Evolutionary conservation across 2,113 vertebrate genomes (phyloP).

Genomic region (Seriola aureovittata): DNA sequence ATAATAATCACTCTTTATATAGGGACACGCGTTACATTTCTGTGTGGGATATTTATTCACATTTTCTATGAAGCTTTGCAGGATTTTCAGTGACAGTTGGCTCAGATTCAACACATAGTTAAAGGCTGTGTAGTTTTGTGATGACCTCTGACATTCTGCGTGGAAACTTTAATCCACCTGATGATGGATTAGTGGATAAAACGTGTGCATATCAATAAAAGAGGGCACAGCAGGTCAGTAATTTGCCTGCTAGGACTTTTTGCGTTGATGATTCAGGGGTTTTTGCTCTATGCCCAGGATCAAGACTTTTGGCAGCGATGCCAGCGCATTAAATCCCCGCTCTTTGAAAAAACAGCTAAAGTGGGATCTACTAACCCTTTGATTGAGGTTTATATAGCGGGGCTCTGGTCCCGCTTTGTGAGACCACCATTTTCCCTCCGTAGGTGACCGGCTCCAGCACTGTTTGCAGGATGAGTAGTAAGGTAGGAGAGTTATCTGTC

Average conservation of each 20-base stretch:
- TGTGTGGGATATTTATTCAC: no score
- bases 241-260: conserved; percentile 78
- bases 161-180: conserved; percentile 58
- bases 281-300: conserved; percentile 76
- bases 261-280: conserved; percentile 82
- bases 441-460: conserved; percentile 54
- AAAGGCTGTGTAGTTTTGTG: conserved; percentile 45
- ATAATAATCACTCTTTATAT: no score
- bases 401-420: conserved; percentile 40
- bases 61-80: no score
- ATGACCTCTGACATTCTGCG: conserved; percentile 62
- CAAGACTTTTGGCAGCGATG: conserved; percentile 74
- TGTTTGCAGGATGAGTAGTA: conserved; percentile 76
- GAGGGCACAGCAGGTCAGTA: conserved; percentile 65
- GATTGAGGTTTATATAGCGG: conserved; percentile 81
- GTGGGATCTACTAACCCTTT: conserved; percentile 70
- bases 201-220: conserved; percentile 69
- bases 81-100: no score
- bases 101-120: conserved; percentile 1
- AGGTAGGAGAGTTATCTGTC: conserved; percentile 66
- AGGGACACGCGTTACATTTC: no score
- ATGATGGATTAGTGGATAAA: conserved; percentile 66
- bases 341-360: conserved; percentile 78
- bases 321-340: conserved; percentile 74
- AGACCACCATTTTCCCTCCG: conserved; percentile 60